Percentiles rank a stretch among this genome's conserved stretches.
Evolutionary conservation across 2,113 vertebrate genomes (phyloP).

Genomic region (Crocuta crocuta): DNA sequence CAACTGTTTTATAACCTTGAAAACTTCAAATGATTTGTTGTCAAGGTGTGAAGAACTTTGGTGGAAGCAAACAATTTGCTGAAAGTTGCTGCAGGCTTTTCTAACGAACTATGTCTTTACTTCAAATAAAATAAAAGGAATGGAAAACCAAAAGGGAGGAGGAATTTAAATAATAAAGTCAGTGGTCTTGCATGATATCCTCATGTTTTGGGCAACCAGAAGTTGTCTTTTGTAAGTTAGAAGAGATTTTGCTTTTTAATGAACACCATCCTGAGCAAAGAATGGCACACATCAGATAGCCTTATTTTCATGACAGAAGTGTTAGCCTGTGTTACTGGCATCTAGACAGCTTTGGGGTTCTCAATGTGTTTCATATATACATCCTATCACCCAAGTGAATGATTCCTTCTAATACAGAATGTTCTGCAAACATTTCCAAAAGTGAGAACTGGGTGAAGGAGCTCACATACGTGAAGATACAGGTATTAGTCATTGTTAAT

Average conservation of each 20-base stretch:
- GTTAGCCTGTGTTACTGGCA: background rate
- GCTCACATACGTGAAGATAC: background rate
- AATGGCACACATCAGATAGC: background rate
- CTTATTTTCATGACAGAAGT: background rate
- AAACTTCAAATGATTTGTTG: slow-evolving; percentile 66
- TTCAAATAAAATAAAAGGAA: slow-evolving; percentile 43
- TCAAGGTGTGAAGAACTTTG: slow-evolving; percentile 25
- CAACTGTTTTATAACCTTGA: slow-evolving; percentile 20
- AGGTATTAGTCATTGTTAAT: background rate
- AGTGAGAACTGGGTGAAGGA: background rate
- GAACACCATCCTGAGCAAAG: background rate
- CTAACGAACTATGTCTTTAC: slow-evolving; percentile 41
- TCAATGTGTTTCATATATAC: background rate
- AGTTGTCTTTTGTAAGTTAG: background rate
- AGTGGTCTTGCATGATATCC: background rate
- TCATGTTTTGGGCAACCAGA: background rate
- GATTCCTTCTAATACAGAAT: background rate
- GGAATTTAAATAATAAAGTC: slow-evolving; percentile 60
- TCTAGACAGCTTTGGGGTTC: background rate
- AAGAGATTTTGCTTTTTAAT: background rate
- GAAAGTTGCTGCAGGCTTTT: slow-evolving; percentile 59
- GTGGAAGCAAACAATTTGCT: background rate
- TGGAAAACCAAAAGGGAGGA: background rate
- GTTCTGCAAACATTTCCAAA: background rate
- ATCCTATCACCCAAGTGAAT: background rate